These are phyloP conservation scores for Drosophila leonis DNA, from an alignment of 2,888 invertebrate species.

Conservation along the genomic window DNA sequence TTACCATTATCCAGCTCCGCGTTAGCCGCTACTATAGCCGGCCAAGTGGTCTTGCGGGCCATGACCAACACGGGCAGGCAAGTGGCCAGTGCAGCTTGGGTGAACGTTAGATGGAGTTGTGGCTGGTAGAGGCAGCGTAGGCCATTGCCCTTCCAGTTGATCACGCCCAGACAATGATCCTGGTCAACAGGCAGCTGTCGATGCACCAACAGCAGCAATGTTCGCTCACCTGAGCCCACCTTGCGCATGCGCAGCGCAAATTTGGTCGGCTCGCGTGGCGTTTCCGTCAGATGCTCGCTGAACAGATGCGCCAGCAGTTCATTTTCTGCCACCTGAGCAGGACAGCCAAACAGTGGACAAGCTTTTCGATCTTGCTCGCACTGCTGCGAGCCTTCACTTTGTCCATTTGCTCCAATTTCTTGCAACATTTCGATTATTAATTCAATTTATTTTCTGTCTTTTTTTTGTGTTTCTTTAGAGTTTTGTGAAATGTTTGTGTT, in stretches of 20 bases:
- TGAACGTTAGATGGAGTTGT: slow-evolving; percentile 18
- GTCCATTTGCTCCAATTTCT: not conserved
- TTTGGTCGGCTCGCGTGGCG: not conserved
- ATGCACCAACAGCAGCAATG: slow-evolving; percentile 25
- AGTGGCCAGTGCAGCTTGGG: not conserved
- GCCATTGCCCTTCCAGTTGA: slow-evolving; percentile 28
- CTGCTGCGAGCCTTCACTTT: not conserved
- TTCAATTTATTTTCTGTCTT: no score
- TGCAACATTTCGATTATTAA: no score
- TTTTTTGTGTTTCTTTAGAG: no score
- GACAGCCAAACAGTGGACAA: slow-evolving; percentile 23
- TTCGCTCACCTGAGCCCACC: slow-evolving; percentile 20
- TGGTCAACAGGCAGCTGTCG: slow-evolving; percentile 1
- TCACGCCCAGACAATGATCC: slow-evolving; percentile 38
- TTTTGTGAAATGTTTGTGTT: no score
- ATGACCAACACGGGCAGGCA: slow-evolving; percentile 22
- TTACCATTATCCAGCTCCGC: no score
- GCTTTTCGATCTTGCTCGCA: accelerated
- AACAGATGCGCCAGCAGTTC: slow-evolving; percentile 34
- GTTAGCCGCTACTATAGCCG: not conserved
- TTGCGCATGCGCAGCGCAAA: slow-evolving; percentile 26
- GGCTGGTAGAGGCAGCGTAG: not conserved
- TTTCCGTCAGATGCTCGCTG: slow-evolving; percentile 17
- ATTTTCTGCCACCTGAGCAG: slow-evolving; percentile 2
- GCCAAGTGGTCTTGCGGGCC: slow-evolving; percentile 31